Evolutionary conservation across 2,113 vertebrate genomes (phyloP).

Genomic region (Ammospiza nelsoni): DNA sequence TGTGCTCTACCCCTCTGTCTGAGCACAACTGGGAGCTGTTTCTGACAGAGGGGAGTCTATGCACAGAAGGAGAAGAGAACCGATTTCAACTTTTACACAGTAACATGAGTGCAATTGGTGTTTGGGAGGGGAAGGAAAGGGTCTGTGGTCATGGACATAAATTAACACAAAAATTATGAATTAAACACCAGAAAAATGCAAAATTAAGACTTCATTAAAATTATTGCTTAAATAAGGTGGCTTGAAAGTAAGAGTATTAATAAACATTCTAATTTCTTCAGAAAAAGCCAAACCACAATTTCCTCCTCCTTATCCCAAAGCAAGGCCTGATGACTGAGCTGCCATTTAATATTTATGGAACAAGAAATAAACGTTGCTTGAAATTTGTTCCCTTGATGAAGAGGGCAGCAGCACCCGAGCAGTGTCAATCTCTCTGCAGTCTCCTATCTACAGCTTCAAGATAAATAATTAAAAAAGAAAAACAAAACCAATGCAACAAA

Average conservation of each 20-base stretch:
- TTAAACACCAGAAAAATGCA: background rate
- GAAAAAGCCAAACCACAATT: background rate
- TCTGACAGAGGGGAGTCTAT: background rate
- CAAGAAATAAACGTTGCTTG: background rate
- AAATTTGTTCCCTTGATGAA: background rate
- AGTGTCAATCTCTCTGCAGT: background rate
- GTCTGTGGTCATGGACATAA: background rate
- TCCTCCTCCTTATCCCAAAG: background rate
- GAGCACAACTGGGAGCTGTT: background rate
- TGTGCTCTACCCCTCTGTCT: background rate
- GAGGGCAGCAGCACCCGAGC: background rate
- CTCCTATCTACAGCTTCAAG: background rate
- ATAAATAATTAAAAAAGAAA: background rate
- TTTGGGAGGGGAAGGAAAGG: background rate
- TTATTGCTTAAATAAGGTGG: background rate
- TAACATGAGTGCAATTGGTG: background rate
- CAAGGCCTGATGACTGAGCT: background rate
- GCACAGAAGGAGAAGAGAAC: background rate
- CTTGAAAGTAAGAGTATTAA: background rate
- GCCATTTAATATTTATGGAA: background rate
- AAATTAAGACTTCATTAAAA: background rate
- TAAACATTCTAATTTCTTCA: background rate
- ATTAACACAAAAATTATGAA: background rate
- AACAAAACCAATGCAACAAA: fast-evolving
- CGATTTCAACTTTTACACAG: background rate